Evolutionary conservation across 1,140 invertebrate species (phyloP), one percentile per base, ranked within the genome.

Genomic region (Leguminivora glycinivorella): DNA sequence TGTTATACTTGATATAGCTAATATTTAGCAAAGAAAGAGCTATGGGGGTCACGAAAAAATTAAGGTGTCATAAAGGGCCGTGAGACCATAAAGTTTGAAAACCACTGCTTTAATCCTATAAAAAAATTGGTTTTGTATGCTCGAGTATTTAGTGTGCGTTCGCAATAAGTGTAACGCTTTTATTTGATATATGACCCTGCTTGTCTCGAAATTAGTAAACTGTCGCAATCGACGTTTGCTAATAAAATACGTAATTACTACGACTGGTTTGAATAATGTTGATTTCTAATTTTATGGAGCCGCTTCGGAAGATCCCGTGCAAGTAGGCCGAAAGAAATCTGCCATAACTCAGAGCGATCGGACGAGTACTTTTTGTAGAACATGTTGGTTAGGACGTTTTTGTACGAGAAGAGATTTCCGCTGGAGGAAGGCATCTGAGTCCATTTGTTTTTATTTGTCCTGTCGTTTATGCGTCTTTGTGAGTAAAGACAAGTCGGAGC

Each of bases 281-380:
- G 26, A 63, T 63, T 63, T 63, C 58, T 63, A 63, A 63, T 63
- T 63, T 63, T 63, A 63, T 63, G 58, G 58, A 63, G 29, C 58
- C 58, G 26, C 26, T 63, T 29, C 4, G 26, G 58, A 14, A 2
- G 26, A 63, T n/a, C 56, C 17, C 3, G 19, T 22, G 47, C 19
- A 52, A 52, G 47, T 52, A 52, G 47, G 47, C 47, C 47, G 47
- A 22, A 52, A 47, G 43, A 47, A 52, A 52, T 22, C 47, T 52
- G 12, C 34, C 40, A 43, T 52, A 52, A 52, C 47, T 52, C 47
- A 52, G 47, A 52, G 47, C 47, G 9, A 52, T 52, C 47, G 47
- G 22, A 52, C 19, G 47, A 19, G 17, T 52, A 52, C 47, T 52
- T 52, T 52, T 52, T 52, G 47, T 52, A 52, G 7, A 52, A 22